Evolutionary conservation across 2,888 invertebrate genomes (phyloP).

Genomic region (Hirudinaria manillensis): DNA sequence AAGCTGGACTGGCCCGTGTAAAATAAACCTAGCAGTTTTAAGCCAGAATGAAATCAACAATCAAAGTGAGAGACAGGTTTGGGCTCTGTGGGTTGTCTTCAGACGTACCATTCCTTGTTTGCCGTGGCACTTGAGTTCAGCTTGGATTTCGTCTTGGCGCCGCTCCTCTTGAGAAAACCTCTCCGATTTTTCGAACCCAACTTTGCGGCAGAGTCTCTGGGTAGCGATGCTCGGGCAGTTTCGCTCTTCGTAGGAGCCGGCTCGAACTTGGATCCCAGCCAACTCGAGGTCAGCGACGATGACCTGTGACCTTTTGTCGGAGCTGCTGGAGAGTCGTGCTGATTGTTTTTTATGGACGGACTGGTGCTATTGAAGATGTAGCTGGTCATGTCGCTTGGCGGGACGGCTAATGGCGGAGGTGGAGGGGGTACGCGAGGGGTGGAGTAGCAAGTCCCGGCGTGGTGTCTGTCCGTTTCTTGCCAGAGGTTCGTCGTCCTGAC

Average conservation of each 20-base stretch:
- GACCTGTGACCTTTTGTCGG: not conserved
- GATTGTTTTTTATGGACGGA: slow-evolving; percentile 10
- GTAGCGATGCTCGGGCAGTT: not conserved
- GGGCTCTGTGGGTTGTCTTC: not conserved
- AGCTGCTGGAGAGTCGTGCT: slow-evolving; percentile 7
- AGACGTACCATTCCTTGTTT: slow-evolving; percentile 29
- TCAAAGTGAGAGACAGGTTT: not conserved
- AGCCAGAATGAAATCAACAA: not conserved
- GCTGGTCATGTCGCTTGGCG: not conserved
- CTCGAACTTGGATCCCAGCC: not conserved
- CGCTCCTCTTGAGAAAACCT: not conserved
- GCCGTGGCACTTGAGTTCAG: not conserved
- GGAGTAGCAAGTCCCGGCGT: not conserved
- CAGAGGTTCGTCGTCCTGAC: not conserved
- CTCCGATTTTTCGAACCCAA: not conserved
- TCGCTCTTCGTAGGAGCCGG: not conserved
- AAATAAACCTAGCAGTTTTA: not conserved
- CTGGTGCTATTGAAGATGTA: slow-evolving; percentile 14
- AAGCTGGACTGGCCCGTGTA: too few relatives aligned
- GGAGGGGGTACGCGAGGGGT: slow-evolving; percentile 5
- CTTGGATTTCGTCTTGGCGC: not conserved
- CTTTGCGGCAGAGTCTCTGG: not conserved
- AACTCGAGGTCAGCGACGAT: not conserved
- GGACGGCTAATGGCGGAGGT: not conserved
- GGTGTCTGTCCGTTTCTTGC: not conserved